A percentile compares a stretch with the other conserved stretches of the same genome.
phyloP scores from a whole-genome alignment of 2,113 vertebrate species.

The Toxotes chatareus region DNA sequence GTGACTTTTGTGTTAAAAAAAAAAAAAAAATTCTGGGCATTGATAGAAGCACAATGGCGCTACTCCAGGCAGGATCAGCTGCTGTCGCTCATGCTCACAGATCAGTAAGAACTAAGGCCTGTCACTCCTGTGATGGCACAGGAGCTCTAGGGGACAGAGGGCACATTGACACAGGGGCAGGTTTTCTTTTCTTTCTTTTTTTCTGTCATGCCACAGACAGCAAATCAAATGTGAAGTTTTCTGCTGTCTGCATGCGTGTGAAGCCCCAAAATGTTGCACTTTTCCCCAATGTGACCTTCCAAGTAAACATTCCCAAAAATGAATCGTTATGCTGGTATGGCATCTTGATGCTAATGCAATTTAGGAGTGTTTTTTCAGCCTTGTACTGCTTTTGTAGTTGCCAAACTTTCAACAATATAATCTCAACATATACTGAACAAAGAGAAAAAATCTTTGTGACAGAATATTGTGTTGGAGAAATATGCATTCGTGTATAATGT shows the following conservation, averaged over 20 bases:
- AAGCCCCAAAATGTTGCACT: conserved; percentile 11
- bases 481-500: not conserved
- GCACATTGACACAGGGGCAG: conserved; percentile 42
- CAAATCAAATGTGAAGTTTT: conserved; percentile 29
- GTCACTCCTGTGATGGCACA: conserved; percentile 59
- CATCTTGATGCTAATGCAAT: not conserved
- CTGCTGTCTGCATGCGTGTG: conserved; percentile 11
- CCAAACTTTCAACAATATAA: not conserved
- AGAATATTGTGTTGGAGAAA: not conserved
- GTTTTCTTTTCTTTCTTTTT: conserved; percentile 27
- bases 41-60: conserved; percentile 58
- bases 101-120: conserved; percentile 64
- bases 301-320: not conserved
- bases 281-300: not conserved
- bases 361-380: not conserved
- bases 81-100: conserved; percentile 64
- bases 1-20: conserved; percentile 57
- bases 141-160: conserved; percentile 44
- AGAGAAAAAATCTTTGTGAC: not conserved
- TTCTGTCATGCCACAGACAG: conserved; percentile 20
- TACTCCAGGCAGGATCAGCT: conserved; percentile 72
- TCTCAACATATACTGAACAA: not conserved
- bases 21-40: conserved; percentile 47
- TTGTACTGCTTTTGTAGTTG: not conserved
- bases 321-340: not conserved